Evolutionary conservation across 2,888 invertebrate species (phyloP).

Genomic region (Encarsia formosa): DNA sequence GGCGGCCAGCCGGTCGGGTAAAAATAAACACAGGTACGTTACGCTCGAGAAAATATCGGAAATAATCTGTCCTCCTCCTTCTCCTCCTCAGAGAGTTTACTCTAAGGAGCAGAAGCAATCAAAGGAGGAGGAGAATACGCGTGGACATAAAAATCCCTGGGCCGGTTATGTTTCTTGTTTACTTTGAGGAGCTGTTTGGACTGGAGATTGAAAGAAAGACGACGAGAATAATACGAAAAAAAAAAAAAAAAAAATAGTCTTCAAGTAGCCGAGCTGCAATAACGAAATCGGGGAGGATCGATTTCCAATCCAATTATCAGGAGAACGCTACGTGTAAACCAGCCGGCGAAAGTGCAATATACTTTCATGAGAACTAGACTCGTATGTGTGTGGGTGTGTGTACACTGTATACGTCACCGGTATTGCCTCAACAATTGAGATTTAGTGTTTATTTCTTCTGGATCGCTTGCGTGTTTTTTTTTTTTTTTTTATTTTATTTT

Average conservation of each 20-base stretch:
- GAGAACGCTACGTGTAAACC: too few species aligned
- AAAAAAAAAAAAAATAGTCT: too few species aligned
- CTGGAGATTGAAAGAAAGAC: constrained; percentile 18
- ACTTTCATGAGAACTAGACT: too few species aligned
- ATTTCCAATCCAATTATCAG: constrained; percentile 48
- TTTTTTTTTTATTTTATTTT: too few species aligned
- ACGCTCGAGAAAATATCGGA: constrained; percentile 8
- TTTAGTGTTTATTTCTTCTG: too few species aligned
- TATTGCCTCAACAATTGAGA: too few species aligned
- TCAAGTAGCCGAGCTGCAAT: constrained; percentile 23
- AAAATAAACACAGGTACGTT: neutral
- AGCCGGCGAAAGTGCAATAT: too few species aligned
- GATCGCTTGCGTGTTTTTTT: too few species aligned
- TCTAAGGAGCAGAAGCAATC: constrained; percentile 22
- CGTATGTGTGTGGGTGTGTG: too few species aligned
- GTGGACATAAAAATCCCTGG: neutral
- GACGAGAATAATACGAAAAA: neutral
- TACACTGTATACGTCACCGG: too few species aligned
- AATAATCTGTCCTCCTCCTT: constrained; percentile 14
- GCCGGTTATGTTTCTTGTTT: constrained; percentile 18
- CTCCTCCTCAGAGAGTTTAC: constrained; percentile 2
- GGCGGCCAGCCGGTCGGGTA: too few species aligned
- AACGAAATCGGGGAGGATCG: constrained; percentile 36
- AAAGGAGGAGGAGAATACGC: neutral
- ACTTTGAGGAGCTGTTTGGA: constrained; percentile 16